Evolutionary conservation across 2,888 invertebrate genomes (phyloP).

Genomic region (Listrodromus nycthemerus): DNA sequence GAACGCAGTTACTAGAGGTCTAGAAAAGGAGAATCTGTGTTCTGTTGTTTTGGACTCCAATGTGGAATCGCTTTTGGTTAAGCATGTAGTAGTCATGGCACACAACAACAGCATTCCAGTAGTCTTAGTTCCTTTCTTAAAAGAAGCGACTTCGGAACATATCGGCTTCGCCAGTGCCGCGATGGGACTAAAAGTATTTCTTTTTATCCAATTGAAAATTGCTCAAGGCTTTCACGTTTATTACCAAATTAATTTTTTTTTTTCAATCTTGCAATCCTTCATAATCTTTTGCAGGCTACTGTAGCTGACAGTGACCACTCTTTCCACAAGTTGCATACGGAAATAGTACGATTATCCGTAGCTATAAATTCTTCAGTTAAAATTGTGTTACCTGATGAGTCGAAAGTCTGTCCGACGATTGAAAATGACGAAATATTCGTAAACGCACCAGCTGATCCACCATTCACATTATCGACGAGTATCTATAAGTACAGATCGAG

Average conservation of each 20-base stretch:
- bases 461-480: constrained; percentile 69
- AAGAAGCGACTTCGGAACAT: constrained; percentile 73
- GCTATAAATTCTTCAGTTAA: constrained; percentile 59
- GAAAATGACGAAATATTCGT: constrained; percentile 40
- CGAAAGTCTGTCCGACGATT: constrained; percentile 24
- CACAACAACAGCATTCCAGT: constrained; percentile 77
- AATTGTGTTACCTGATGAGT: constrained; percentile 48
- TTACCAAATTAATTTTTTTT: constrained; percentile 41
- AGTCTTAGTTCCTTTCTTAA: constrained; percentile 78
- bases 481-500: constrained; percentile 79
- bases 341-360: constrained; percentile 68
- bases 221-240: neutral
- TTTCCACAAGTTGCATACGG: constrained; percentile 73
- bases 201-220: neutral
- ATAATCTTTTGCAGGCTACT: constrained; percentile 70
- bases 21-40: constrained; percentile 77
- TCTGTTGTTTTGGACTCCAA: constrained; percentile 79
- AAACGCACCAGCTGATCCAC: constrained; percentile 16
- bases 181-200: constrained; percentile 62
- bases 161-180: constrained; percentile 78
- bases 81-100: constrained; percentile 80
- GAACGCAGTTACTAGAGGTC: constrained; percentile 79
- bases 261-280: constrained; percentile 11
- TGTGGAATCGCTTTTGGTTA: constrained; percentile 77
- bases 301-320: constrained; percentile 65